Evolutionary conservation across 2,113 vertebrate species (phyloP).

Genomic region (Halichoeres trimaculatus): DNA sequence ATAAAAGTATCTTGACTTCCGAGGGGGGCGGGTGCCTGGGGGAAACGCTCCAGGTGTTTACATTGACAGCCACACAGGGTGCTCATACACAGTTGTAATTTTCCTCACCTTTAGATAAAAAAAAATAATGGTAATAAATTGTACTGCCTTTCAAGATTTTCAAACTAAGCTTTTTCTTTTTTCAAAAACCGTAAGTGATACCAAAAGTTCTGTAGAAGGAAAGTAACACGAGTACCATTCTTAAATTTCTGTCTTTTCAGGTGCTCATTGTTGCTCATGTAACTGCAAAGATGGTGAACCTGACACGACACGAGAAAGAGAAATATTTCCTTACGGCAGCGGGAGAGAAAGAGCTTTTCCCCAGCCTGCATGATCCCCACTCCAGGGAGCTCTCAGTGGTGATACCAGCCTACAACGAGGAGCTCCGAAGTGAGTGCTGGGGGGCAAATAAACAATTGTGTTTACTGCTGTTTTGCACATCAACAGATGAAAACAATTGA

Average conservation of each 20-base stretch:
- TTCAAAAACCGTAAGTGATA: too few species aligned
- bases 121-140: too few species aligned
- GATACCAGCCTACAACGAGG: constrained; percentile 96
- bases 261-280: constrained; percentile 85
- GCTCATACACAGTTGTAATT: too few species aligned
- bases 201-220: too few species aligned
- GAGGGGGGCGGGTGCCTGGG: too few species aligned
- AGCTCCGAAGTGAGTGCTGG: constrained; percentile 82
- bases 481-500: neutral
- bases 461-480: neutral
- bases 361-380: constrained; percentile 87
- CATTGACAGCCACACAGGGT: too few species aligned
- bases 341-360: constrained; percentile 83
- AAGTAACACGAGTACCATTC: neutral
- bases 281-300: constrained; percentile 85
- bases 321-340: constrained; percentile 84
- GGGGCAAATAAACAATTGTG: neutral
- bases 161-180: too few species aligned
- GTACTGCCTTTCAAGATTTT: neutral
- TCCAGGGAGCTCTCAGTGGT: constrained; percentile 90
- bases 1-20: too few species aligned
- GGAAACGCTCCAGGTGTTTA: too few species aligned
- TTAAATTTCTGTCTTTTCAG: constrained; percentile 72
- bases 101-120: too few species aligned
- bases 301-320: constrained; percentile 84